These are phyloP conservation scores for Orussus abietinus DNA, from an alignment of 1,140 invertebrate species.

Conservation along the genomic window DNA sequence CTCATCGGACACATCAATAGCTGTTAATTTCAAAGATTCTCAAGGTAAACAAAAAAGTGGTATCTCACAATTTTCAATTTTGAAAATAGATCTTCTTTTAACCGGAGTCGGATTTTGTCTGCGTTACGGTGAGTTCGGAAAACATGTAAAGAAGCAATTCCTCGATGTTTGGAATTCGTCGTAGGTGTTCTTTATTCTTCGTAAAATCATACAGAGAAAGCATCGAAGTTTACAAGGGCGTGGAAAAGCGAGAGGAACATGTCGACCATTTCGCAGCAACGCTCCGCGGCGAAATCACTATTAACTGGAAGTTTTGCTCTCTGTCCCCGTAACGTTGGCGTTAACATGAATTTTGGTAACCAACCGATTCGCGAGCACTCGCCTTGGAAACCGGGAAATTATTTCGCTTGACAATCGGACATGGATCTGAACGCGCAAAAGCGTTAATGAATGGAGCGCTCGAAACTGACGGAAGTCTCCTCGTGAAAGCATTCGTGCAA, in stretches of 20 bases:
- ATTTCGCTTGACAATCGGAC: not conserved
- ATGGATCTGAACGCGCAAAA: constrained; percentile 14
- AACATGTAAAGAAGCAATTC: no score
- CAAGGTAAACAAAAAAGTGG: no score
- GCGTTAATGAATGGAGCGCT: constrained; percentile 17
- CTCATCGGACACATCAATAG: no score
- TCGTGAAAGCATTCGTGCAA: constrained; percentile 16
- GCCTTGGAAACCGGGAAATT: not conserved
- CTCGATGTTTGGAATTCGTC: constrained; percentile 5
- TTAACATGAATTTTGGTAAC: not conserved
- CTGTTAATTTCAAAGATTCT: no score
- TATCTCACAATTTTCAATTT: no score
- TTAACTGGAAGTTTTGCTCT: not conserved
- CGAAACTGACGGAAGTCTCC: constrained; percentile 21
- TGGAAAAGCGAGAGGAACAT: constrained; percentile 30
- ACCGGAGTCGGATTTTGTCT: no score
- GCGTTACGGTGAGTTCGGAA: no score
- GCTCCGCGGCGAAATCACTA: constrained; percentile 9
- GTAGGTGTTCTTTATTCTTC: constrained; percentile 34
- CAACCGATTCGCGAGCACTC: no score
- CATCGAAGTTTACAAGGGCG: constrained; percentile 30
- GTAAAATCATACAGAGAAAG: constrained; percentile 39
- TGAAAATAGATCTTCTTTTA: no score
- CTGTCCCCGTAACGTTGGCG: constrained; percentile 1
- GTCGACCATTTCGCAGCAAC: constrained; percentile 23